These are phyloP conservation scores for Lineus longissimus DNA, from an alignment of 1,140 invertebrate genomes.

Conservation along the genomic window DNA sequence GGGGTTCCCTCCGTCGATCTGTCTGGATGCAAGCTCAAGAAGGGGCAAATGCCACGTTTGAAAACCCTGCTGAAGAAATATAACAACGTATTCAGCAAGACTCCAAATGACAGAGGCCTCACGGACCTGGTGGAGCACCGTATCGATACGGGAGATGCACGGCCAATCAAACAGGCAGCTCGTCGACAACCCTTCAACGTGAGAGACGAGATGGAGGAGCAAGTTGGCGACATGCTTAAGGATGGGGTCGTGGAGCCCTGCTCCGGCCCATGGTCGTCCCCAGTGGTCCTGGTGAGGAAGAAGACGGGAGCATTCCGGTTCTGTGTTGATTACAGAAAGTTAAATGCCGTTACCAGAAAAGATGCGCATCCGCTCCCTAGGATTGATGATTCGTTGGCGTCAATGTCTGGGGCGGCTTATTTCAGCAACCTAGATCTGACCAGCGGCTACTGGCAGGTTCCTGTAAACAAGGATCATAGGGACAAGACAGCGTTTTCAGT, in stretches of 20 bases:
- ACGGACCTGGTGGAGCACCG: background rate
- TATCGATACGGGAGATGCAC: background rate
- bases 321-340: constrained; percentile 53
- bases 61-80: background rate
- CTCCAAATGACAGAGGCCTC: background rate
- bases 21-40: too few relatives aligned
- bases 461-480: too few relatives aligned
- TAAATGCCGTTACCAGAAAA: constrained; percentile 52
- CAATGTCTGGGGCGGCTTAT: too few relatives aligned
- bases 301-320: constrained; percentile 29
- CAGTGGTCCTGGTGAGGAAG: constrained; percentile 19
- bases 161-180: background rate
- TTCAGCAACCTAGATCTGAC: too few relatives aligned
- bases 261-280: background rate
- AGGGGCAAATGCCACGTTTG: background rate
- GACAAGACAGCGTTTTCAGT: too few relatives aligned
- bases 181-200: background rate
- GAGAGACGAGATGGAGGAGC: background rate
- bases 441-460: too few relatives aligned
- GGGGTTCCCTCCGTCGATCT: too few relatives aligned
- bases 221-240: constrained; percentile 10
- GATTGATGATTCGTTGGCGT: too few relatives aligned
- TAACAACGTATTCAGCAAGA: background rate
- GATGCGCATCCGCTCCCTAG: constrained; percentile 59
- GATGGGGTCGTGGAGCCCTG: constrained; percentile 10